Evolutionary conservation across 1,140 invertebrate species (phyloP).

Genomic region (Halesus radiatus): DNA sequence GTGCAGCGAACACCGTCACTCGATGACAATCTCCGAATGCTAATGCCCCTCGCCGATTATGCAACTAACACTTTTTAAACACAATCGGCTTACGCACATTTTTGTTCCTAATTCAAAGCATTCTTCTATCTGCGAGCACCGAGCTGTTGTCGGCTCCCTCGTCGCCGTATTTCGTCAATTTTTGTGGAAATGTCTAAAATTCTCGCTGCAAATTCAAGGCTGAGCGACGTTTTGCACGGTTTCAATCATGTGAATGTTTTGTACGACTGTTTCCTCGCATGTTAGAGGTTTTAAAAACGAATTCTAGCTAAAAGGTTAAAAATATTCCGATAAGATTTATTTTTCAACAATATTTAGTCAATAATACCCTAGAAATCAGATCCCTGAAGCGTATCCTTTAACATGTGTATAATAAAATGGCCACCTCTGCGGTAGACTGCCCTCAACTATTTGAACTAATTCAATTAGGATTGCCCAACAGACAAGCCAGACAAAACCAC

Average conservation of each 20-base stretch:
- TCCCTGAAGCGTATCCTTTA: too few species aligned
- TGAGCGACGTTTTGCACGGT: not conserved
- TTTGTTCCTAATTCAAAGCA: constrained; percentile 12
- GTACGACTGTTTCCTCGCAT: too few species aligned
- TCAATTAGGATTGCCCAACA: too few species aligned
- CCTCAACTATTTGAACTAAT: too few species aligned
- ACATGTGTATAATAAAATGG: too few species aligned
- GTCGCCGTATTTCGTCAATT: not conserved
- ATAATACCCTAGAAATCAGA: too few species aligned
- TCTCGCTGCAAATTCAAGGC: constrained; percentile 28
- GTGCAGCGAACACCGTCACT: constrained; percentile 18
- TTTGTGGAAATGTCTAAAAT: constrained; percentile 26
- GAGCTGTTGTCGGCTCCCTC: not conserved
- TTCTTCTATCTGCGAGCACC: not conserved
- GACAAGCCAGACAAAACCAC: too few species aligned
- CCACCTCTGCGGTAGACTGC: too few species aligned
- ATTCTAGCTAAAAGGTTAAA: too few species aligned
- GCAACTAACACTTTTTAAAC: constrained; percentile 8
- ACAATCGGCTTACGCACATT: constrained; percentile 1
- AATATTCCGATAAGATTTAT: too few species aligned
- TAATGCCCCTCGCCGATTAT: constrained; percentile 12
- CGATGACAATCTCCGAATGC: constrained; percentile 27
- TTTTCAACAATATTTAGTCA: too few species aligned
- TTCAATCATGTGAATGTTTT: not conserved
- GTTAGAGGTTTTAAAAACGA: too few species aligned